A percentile compares a stretch with the other conserved stretches of the same genome.
phyloP scores from a whole-genome alignment of 2,888 invertebrate species.

The Sympetrum striolatum region DNA sequence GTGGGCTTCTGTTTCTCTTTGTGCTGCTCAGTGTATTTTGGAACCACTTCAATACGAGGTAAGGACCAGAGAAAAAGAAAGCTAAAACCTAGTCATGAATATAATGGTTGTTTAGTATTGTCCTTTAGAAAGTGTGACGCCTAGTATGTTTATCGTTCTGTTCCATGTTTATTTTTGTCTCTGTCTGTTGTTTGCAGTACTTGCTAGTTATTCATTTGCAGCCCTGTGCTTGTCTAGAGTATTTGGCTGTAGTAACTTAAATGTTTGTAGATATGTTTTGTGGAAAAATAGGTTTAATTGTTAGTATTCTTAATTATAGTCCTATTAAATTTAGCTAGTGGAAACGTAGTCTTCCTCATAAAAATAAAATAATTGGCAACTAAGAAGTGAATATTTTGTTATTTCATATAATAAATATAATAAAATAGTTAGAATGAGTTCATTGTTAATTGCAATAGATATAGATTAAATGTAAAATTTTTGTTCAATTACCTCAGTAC shows the following conservation, averaged over 20 bases:
- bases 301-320: background rate
- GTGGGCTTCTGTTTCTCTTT: conserved; percentile 67
- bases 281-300: background rate
- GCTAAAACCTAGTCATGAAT: background rate
- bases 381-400: background rate
- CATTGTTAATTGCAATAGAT: background rate
- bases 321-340: background rate
- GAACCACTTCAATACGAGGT: conserved; percentile 99
- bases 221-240: conserved; percentile 9
- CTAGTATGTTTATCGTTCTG: background rate
- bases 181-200: background rate
- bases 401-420: background rate
- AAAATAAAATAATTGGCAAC: too few relatives aligned
- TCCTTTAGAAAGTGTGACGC: background rate
- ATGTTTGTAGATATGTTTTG: background rate
- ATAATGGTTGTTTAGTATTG: background rate
- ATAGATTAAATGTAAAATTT: background rate
- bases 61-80: conserved; percentile 62
- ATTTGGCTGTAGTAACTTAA: conserved; percentile 24
- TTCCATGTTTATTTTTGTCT: background rate
- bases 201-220: conserved; percentile 18
- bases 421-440: background rate
- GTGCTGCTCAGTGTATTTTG: conserved; percentile 96
- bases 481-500: background rate
- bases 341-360: background rate